phyloP scores from a whole-genome alignment of 1,140 invertebrate genomes.

The Sesamia nonagrioides region DNA sequence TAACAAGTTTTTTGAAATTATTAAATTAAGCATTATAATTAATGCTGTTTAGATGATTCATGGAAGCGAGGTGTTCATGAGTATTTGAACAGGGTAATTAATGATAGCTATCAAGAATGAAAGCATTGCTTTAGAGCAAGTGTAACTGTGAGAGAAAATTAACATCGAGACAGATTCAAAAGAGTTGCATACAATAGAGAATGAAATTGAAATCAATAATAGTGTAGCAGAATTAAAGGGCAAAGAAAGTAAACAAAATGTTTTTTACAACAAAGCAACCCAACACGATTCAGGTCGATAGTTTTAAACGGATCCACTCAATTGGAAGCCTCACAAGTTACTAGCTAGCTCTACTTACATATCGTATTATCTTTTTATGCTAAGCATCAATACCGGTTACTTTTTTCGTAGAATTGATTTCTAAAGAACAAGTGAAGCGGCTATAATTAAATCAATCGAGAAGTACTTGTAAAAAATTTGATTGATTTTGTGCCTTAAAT shows the following conservation, averaged over 20 bases:
- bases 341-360: slow-evolving; percentile 30
- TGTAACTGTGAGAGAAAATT: neutral
- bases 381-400: slow-evolving; percentile 32
- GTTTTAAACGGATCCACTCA: slow-evolving; percentile 41
- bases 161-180: neutral
- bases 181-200: no score
- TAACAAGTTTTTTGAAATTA: slow-evolving; percentile 15
- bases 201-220: neutral
- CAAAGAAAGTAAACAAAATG: slow-evolving; percentile 1
- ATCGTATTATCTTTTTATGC: slow-evolving; percentile 33
- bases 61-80: neutral
- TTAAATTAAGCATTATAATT: slow-evolving; percentile 17
- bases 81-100: slow-evolving; percentile 5
- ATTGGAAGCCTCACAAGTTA: slow-evolving; percentile 36
- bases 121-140: neutral
- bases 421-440: slow-evolving; percentile 29
- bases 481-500: neutral
- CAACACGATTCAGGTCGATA: slow-evolving; percentile 21
- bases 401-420: slow-evolving; percentile 42
- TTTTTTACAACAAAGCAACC: slow-evolving; percentile 5
- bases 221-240: neutral
- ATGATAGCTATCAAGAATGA: neutral
- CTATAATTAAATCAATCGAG: slow-evolving; percentile 31
- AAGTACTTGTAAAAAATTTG: neutral
- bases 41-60: slow-evolving; percentile 4